phyloP scores from a whole-genome alignment of 2,113 vertebrate genomes.

The Diadophis punctatus region DNA sequence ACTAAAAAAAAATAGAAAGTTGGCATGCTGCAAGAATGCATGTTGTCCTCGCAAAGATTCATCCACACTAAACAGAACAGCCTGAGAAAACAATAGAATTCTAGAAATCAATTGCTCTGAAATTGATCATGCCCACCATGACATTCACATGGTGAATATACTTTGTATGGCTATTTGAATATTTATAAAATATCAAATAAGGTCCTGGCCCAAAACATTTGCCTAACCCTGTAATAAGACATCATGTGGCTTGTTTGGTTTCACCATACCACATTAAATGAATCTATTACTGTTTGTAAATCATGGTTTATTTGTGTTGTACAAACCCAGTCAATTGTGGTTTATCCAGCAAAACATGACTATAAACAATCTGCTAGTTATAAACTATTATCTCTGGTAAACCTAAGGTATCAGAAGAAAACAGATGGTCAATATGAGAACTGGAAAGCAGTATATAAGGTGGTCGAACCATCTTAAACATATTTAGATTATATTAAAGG shows the following conservation, averaged over 20 bases:
- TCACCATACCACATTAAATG: background rate
- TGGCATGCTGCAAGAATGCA: background rate
- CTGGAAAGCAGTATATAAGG: background rate
- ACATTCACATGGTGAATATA: background rate
- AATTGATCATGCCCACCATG: background rate
- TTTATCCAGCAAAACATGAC: background rate
- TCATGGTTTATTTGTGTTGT: background rate
- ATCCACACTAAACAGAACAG: background rate
- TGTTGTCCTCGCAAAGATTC: background rate
- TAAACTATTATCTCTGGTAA: background rate
- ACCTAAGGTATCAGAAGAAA: background rate
- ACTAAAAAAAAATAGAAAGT: background rate
- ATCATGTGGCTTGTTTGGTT: background rate
- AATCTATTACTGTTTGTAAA: background rate
- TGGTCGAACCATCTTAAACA: background rate
- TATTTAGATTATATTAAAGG: background rate
- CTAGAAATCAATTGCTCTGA: background rate
- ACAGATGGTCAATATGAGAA: background rate
- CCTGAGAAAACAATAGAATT: background rate
- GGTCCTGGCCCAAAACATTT: background rate
- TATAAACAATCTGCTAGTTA: background rate
- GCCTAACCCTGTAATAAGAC: background rate
- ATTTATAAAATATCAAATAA: background rate
- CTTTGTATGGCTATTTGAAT: background rate
- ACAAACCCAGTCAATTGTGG: background rate